Base-by-base conservation (phyloP, 2,113 vertebrate genomes). In the Tiliqua scincoides region DNA sequence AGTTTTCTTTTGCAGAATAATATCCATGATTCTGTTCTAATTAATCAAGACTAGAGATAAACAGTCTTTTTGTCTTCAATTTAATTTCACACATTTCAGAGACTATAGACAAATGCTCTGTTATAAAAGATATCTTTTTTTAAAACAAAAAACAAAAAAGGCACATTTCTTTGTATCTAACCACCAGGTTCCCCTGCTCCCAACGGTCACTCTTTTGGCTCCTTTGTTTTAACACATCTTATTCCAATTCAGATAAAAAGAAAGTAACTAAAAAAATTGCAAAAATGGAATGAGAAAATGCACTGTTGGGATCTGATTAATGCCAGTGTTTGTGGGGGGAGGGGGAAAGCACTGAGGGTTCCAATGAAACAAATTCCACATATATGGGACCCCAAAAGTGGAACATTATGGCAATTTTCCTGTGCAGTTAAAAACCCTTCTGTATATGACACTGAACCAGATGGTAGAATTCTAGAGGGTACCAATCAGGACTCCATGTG, bases 1-100 rank as follows among this genome's bases (percentile, higher is more conserved):
- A 92, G 88, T 91, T 92, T n/a, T 91, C 79, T 95, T 94, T 96
- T 93, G 82, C 88, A 88, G 91, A 95, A 90, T 92, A 86, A 88
- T 70, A 91, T 95, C 89, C 68, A 74, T 0, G 1, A 91, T 94
- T 57, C 78, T 23, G 85, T 91, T 93, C 91, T 95, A 93, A 95
- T 95, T 94, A 94, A 93, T 89, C 88, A 93, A 90, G 85, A 59
- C 63, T 82, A 83, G 81, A 93, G 83, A 88, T 63, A 90, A 85
- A 68, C 61, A 79, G 87, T 91, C 84, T 86, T 89, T 91, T 86
- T 88, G 84, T 88, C 86, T 93, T 91, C 83, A 93, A 88, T 95
- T 79, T 95, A 76, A 92, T 95, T 95, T 94, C 88, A 78, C 93
- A 88, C 79, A 93, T 92, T 95, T 94, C 86, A 83, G 73, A 94